These are phyloP conservation scores for Solenopsis invicta DNA, from an alignment of 1,140 invertebrate species.

Conservation along the genomic window DNA sequence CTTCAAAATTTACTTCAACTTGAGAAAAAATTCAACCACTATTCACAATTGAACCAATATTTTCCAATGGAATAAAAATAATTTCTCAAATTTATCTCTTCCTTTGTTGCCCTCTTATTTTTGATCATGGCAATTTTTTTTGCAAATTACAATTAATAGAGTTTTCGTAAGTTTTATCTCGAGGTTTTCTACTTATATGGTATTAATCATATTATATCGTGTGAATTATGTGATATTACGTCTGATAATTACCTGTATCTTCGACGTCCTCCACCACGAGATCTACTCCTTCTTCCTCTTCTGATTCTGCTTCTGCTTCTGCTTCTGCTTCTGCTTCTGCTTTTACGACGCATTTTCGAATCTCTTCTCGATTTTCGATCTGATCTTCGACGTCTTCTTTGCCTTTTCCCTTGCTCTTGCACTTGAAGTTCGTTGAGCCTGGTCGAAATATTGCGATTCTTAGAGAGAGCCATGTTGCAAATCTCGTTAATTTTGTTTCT, in stretches of 20 bases:
- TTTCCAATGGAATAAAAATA: neutral
- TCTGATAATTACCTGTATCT: conserved; percentile 60
- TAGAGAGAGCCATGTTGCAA: conserved; percentile 14
- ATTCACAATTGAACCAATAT: too few species aligned
- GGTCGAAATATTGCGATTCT: conserved; percentile 8
- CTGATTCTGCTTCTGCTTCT: neutral
- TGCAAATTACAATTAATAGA: neutral
- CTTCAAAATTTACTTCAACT: neutral
- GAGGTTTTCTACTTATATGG: neutral
- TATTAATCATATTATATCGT: neutral
- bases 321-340: conserved; percentile 9
- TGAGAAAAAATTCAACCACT: neutral
- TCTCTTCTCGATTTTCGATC: conserved; percentile 25
- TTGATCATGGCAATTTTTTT: neutral
- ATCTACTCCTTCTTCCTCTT: conserved; percentile 14
- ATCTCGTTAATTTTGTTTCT: neutral
- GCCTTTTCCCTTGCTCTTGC: conserved; percentile 45
- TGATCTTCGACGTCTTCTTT: neutral
- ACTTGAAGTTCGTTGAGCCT: conserved; percentile 64
- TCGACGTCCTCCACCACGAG: conserved; percentile 1
- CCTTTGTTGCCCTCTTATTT: neutral
- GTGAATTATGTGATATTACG: neutral
- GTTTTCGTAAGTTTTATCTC: neutral
- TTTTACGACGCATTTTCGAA: conserved; percentile 21
- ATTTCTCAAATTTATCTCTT: neutral